These are phyloP conservation scores for Gopherus evgoodei DNA, from an alignment of 2,113 vertebrate species.

Conservation along the genomic window DNA sequence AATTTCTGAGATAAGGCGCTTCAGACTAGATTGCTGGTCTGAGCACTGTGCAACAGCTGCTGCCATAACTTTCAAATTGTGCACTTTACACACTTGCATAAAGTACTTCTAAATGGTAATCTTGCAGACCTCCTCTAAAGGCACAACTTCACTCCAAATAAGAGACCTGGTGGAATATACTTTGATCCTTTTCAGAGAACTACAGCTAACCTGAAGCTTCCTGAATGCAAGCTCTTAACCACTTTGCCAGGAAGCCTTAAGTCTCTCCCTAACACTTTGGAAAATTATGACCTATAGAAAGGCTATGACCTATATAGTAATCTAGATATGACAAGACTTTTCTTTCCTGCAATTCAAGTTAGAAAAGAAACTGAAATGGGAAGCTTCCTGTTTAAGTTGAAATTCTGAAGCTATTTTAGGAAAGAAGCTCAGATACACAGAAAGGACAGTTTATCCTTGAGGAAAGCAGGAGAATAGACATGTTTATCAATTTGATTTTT, in stretches of 20 bases:
- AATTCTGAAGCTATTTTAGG: not conserved
- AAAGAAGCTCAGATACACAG: not conserved
- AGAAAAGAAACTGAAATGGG: not conserved
- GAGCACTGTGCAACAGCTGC: not conserved
- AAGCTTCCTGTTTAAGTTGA: not conserved
- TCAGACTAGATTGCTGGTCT: no score
- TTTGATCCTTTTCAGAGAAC: not conserved
- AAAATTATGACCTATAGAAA: not conserved
- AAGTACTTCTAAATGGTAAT: not conserved
- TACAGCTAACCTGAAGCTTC: not conserved
- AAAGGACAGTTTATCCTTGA: not conserved
- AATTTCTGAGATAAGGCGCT: no score
- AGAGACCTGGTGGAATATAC: not conserved
- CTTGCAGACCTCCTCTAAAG: not conserved
- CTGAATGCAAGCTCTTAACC: not conserved
- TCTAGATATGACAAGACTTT: not conserved
- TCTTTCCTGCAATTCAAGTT: not conserved
- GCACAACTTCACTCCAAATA: not conserved
- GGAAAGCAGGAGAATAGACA: not conserved
- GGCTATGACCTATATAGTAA: not conserved
- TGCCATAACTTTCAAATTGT: not conserved
- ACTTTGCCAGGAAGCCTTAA: not conserved
- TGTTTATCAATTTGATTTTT: not conserved
- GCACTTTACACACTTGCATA: not conserved
- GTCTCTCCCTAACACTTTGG: not conserved